These are phyloP conservation scores for Helostoma temminkii DNA, from an alignment of 2,797 vertebrate species.

Conservation along the genomic window DNA sequence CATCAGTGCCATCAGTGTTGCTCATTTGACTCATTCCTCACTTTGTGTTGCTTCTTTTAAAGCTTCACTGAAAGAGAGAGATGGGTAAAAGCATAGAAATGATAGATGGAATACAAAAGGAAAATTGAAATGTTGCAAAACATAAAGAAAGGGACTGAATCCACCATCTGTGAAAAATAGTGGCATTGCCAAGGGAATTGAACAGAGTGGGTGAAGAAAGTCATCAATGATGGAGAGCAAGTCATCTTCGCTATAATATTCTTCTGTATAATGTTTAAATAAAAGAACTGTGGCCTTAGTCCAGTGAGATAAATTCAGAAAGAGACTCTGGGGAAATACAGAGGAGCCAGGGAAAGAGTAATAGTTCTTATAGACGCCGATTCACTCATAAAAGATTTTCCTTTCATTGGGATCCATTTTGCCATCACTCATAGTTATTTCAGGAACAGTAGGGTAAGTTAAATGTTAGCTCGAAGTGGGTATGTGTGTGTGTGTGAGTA, in stretches of 20 bases:
- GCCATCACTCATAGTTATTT: conserved; percentile 20
- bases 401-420: conserved; percentile 34
- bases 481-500: background rate
- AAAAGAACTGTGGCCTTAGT: conserved; percentile 25
- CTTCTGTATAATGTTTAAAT: conserved; percentile 42
- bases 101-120: conserved; percentile 14
- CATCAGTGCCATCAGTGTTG: conserved; percentile 15
- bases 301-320: conserved; percentile 15
- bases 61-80: conserved; percentile 16
- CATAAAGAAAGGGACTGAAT: conserved; percentile 30
- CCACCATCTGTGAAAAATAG: conserved; percentile 22
- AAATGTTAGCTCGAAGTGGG: background rate
- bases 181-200: conserved; percentile 35
- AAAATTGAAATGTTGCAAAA: conserved; percentile 28
- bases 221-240: conserved; percentile 31
- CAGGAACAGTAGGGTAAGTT: conserved; percentile 24
- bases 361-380: conserved; percentile 22
- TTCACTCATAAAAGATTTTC: conserved; percentile 23
- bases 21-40: conserved; percentile 40
- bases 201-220: conserved; percentile 31
- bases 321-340: conserved; percentile 24
- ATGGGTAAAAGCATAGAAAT: conserved; percentile 4
- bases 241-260: conserved; percentile 29
- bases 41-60: conserved; percentile 23
- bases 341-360: background rate